Conservation (phyloP, 2,797 vertebrate species). For the Premnoplex brunnescens region DNA sequence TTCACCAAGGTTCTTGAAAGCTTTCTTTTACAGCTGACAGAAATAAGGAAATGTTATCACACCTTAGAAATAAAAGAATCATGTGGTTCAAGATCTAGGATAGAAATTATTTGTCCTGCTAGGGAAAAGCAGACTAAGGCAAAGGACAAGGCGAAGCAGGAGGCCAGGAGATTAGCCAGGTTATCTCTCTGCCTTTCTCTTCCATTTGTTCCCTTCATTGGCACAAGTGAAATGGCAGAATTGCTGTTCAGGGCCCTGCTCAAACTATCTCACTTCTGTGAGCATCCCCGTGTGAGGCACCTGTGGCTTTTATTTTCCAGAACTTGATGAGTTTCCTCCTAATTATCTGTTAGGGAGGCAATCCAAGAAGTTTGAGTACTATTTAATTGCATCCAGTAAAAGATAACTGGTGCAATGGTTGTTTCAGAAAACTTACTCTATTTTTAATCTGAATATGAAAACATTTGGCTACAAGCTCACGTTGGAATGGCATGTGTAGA, state of each 20-base stretch:
- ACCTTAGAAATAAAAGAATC: slow-evolving; percentile 5
- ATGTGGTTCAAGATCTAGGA: neutral
- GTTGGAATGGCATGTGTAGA: neutral
- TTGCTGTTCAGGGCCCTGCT: neutral
- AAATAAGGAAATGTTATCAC: neutral
- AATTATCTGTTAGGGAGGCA: neutral
- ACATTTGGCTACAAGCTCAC: neutral
- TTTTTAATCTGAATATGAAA: slow-evolving; percentile 1
- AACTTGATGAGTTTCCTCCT: neutral
- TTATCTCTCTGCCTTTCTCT: neutral
- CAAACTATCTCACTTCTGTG: neutral
- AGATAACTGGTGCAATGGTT: neutral
- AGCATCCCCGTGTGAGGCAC: neutral
- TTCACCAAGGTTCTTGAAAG: slow-evolving; percentile 13
- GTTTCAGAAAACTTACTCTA: neutral
- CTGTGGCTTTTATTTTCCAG: neutral
- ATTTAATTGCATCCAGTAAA: neutral
- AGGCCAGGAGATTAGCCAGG: neutral
- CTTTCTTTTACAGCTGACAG: neutral
- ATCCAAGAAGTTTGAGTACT: neutral
- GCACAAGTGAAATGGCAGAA: neutral
- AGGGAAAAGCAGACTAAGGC: neutral
- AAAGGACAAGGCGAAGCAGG: neutral
- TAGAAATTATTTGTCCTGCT: neutral
- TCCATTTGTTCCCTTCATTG: neutral